These are phyloP conservation scores for Caprella mutica DNA, from an alignment of 2,888 invertebrate genomes.

Conservation along the genomic window DNA sequence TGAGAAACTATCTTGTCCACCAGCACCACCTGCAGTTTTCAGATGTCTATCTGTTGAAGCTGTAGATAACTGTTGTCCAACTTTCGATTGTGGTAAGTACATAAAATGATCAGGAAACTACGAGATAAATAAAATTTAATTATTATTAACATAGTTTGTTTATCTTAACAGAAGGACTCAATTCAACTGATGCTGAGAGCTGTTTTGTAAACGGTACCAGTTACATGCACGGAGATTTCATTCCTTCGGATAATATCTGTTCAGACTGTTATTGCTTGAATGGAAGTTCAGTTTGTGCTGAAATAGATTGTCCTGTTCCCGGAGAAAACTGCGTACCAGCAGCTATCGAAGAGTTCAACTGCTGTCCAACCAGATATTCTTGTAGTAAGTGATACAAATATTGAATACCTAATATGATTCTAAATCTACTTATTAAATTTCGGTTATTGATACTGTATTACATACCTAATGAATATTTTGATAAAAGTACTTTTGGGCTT, in stretches of 20 bases:
- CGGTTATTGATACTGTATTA: no score
- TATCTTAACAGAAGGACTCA: no score
- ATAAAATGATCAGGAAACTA: no score
- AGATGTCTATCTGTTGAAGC: conserved; percentile 54
- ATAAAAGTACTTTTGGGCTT: no score
- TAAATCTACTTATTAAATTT: no score
- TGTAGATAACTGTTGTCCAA: conserved; percentile 54
- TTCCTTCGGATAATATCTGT: conserved; percentile 21
- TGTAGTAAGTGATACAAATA: conserved; percentile 20
- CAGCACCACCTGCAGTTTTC: conserved; percentile 54
- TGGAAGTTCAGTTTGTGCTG: conserved; percentile 26
- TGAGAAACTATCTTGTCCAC: no score
- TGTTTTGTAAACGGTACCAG: conserved; percentile 12
- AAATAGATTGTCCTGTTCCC: conserved; percentile 16
- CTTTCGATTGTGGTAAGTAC: conserved; percentile 52
- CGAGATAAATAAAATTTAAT: no score
- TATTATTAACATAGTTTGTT: no score
- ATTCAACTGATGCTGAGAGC: neutral
- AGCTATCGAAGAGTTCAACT: conserved; percentile 8
- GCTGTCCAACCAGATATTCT: conserved; percentile 30
- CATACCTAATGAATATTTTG: no score
- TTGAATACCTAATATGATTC: no score
- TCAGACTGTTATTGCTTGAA: conserved; percentile 25
- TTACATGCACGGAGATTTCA: conserved; percentile 21
- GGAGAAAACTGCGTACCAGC: conserved; percentile 18